Evolutionary conservation across 2,797 vertebrate genomes (phyloP).

Genomic region (Alosa sapidissima): DNA sequence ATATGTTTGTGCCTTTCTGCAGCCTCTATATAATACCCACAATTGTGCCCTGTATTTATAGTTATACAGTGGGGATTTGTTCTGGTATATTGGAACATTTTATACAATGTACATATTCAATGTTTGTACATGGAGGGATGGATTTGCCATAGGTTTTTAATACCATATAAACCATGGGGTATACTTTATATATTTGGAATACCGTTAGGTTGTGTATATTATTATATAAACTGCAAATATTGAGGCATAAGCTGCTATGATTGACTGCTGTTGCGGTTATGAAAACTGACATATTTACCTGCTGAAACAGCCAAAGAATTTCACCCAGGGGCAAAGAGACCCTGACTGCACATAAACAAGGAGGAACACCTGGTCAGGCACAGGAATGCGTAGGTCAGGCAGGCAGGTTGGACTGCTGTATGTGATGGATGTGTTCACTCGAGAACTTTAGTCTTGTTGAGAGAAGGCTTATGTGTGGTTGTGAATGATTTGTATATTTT

Average conservation of each 20-base stretch:
- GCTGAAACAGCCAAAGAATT: slow-evolving; percentile 25
- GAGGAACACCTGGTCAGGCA: background rate
- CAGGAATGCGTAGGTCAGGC: background rate
- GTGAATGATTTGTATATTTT: slow-evolving; percentile 1
- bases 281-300: slow-evolving; percentile 24
- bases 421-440: background rate
- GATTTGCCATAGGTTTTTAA: slow-evolving; percentile 1
- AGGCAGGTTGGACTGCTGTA: background rate
- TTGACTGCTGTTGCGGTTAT: slow-evolving; percentile 11
- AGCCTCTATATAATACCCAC: background rate
- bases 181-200: slow-evolving; percentile 21
- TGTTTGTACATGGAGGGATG: slow-evolving; percentile 14
- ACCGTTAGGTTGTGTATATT: background rate
- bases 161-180: background rate
- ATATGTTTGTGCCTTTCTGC: slow-evolving; percentile 3
- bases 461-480: background rate
- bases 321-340: background rate
- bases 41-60: background rate
- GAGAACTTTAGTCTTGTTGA: background rate
- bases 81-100: slow-evolving; percentile 9
- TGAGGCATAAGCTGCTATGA: slow-evolving; percentile 20
- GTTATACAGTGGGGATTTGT: background rate
- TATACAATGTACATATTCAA: slow-evolving; percentile 17
- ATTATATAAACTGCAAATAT: slow-evolving; percentile 5
- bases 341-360: slow-evolving; percentile 1